These are phyloP conservation scores for Stenopsyche tienmushanensis DNA, from an alignment of 1,140 invertebrate genomes.

Conservation along the genomic window DNA sequence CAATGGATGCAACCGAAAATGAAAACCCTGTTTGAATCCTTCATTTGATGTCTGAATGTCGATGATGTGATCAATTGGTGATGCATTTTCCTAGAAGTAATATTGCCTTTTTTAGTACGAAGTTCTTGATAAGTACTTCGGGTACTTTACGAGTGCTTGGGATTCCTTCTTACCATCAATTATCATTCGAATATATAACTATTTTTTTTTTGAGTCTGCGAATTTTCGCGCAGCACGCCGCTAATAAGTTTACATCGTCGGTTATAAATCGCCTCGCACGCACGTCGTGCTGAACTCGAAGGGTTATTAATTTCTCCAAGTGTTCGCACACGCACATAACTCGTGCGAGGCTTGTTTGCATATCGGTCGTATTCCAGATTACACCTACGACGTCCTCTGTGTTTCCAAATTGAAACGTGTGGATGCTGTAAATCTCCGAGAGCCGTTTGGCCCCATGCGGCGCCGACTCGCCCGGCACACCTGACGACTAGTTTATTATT, in stretches of 20 bases:
- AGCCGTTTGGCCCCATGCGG: background rate
- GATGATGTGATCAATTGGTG: background rate
- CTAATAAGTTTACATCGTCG: background rate
- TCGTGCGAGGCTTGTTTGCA: background rate
- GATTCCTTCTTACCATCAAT: too few relatives aligned
- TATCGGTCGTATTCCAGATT: background rate
- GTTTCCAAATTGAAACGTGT: background rate
- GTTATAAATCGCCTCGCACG: background rate
- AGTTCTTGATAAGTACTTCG: background rate
- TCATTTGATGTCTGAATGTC: too few relatives aligned
- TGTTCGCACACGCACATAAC: background rate
- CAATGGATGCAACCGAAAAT: too few relatives aligned
- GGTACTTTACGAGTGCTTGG: background rate
- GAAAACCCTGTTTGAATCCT: too few relatives aligned
- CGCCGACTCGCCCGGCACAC: background rate
- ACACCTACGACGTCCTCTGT: background rate
- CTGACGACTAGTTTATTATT: conserved; percentile 9
- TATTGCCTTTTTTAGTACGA: background rate
- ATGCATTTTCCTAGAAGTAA: background rate
- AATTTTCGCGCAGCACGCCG: background rate
- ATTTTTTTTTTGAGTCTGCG: background rate
- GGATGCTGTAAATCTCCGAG: background rate
- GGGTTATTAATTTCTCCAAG: background rate
- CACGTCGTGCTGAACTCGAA: background rate
- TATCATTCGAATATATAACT: too few relatives aligned